Evolutionary conservation across 2,888 invertebrate genomes (phyloP), one percentile per base, ranked within the genome.

Genomic region (Fragum whitleyi): DNA sequence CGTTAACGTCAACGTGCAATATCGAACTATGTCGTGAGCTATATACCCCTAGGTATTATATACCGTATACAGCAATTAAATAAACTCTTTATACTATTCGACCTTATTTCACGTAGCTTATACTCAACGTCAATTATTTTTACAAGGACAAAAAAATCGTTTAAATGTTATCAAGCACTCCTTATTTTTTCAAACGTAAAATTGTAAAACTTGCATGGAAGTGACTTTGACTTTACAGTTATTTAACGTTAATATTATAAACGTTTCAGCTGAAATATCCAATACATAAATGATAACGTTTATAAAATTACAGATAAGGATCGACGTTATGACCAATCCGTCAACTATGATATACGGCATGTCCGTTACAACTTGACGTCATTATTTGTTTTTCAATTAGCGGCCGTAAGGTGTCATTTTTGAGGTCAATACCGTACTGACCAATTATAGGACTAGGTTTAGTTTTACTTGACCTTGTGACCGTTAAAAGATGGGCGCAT

Each of bases 361-460:
- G 62, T 32, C 62, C 62, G 32, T 9, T 32, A n/a, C 62, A 32
- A 29, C 6, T 62, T 62, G 62, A 62, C 62, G 62, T 62, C 62
- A 62, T 62, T 28, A n/a, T 32, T 57, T 28, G 26, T 57, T 57
- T 57, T 57, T 2, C 16, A 26, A 57, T 28, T 57, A 28, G 26
- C 16, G 57, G 28, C 7, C 26, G 57, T 57, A 57, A 14, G 57
- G 28, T 57, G 57, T 57, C 57, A 57, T 2, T 28, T 23, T 28
- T 26, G 26, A 57, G 26, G 14, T 57, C 57, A 57, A 6, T 23
- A 14, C 9, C 26, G 57, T 26, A 11, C 26, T 57, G 28, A 7
- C 57, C 57, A 57, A 57, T 57, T 47, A 47, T n/a, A 47, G 47
- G 16, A 5, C 7, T 9, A 9, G 19, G 47, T 47, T 47, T 47